Conservation (phyloP, 92 coral and sea anemone species). For the Virgularia gustaviana region DNA sequence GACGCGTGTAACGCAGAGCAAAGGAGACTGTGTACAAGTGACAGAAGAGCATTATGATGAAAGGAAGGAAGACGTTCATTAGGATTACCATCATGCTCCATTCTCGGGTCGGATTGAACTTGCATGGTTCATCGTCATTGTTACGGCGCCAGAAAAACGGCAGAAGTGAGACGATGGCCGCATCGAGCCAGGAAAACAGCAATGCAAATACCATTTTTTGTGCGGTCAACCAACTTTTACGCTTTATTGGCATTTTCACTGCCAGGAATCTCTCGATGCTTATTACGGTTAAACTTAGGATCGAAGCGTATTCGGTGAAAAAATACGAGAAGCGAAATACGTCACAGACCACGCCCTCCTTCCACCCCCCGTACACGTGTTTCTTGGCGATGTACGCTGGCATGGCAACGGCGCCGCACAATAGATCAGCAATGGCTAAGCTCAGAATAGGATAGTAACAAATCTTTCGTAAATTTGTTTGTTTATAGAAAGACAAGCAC, state of each 20-base stretch:
- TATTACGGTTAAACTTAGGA: constrained; percentile 77
- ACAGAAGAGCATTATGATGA: constrained; percentile 71
- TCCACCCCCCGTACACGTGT: constrained; percentile 41
- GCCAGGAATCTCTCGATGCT: constrained; percentile 88
- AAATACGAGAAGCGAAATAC: constrained; percentile 78
- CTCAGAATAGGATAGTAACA: constrained; percentile 78
- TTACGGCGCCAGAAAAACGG: constrained; percentile 73
- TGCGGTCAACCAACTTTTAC: constrained; percentile 57
- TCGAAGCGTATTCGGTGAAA: constrained; percentile 79
- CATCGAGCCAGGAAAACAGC: constrained; percentile 68
- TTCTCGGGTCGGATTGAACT: constrained; percentile 73
- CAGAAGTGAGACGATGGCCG: constrained; percentile 59
- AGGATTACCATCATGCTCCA: constrained; percentile 86
- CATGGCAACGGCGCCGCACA: constrained; percentile 88
- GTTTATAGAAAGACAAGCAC: constrained; percentile 69
- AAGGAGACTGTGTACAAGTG: constrained; percentile 65
- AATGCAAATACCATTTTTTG: constrained; percentile 57
- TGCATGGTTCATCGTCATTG: constrained; percentile 50
- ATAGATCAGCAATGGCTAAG: constrained; percentile 79
- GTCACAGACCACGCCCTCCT: constrained; percentile 46
- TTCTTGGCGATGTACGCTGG: constrained; percentile 89
- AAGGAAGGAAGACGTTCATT: constrained; percentile 69
- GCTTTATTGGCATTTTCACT: constrained; percentile 71
- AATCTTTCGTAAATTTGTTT: constrained; percentile 68
- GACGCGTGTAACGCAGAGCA: constrained; percentile 40